A percentile compares a stretch with the other conserved stretches of the same genome.
Conservation (phyloP, 1,140 invertebrate genomes). For the Drosophila miranda region DNA sequence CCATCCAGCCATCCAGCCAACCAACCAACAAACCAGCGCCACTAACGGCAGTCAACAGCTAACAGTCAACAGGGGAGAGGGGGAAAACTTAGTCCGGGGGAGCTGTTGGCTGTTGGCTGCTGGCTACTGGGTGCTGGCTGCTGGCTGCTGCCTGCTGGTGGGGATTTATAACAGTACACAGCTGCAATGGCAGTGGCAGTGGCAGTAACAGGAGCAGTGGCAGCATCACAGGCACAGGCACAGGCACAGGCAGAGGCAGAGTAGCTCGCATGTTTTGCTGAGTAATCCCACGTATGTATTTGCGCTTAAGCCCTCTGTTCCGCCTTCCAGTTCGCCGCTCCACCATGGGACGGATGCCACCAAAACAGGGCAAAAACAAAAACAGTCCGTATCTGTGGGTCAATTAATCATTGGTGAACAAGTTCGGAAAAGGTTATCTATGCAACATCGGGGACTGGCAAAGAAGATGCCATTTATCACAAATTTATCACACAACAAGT, state of each 20-base stretch:
- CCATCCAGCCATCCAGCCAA: constrained; percentile 22
- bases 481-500: constrained; percentile 41
- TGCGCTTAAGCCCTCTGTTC: constrained; percentile 50
- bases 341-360: constrained; percentile 36
- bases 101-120: constrained; percentile 1
- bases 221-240: background rate
- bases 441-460: constrained; percentile 31
- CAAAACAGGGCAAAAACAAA: constrained; percentile 15
- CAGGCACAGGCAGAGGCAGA: constrained; percentile 4
- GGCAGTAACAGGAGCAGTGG: constrained; percentile 27
- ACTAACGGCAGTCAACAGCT: constrained; percentile 76
- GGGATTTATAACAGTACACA: constrained; percentile 73
- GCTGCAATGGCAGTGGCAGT: constrained; percentile 49
- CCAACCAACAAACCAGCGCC: constrained; percentile 59
- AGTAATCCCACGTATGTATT: constrained; percentile 73
- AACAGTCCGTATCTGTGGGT: constrained; percentile 26
- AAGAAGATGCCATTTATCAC: too few relatives aligned
- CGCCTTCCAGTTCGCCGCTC: constrained; percentile 29
- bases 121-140: constrained; percentile 6
- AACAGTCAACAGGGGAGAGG: constrained; percentile 63
- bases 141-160: constrained; percentile 38
- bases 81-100: background rate
- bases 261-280: constrained; percentile 65
- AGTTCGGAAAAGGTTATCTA: constrained; percentile 44
- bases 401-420: constrained; percentile 49